Evolutionary conservation across 2,113 vertebrate species (phyloP), one percentile per base, ranked within the genome.

Genomic region (Antennarius striatus): DNA sequence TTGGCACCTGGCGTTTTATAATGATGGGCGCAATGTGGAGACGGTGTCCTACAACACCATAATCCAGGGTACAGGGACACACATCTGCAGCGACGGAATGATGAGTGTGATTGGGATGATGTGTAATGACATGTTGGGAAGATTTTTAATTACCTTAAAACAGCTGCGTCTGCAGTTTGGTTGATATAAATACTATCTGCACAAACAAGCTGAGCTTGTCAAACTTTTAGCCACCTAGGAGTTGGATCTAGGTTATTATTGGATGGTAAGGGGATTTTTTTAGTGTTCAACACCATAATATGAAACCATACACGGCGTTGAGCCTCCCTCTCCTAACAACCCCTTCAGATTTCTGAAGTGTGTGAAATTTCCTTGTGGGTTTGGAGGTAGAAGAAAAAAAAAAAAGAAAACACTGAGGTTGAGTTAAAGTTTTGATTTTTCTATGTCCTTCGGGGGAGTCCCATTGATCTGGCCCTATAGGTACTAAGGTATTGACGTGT

Each of bases 1-100:
- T 87, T 99, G 98, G 98, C 98, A 99, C 79, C 90, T 99, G 88
- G 97, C 96, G 17, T 99, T 99, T 88, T 99, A 99, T 74, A 99
- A 99, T 0, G 98, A 99, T 11, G 98, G 98, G 29, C 95, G 95
- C 50, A 95, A 90, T n/a, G 40, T 91, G 3, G 98, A 99, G 81
- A 90, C 93, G 0, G 96, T 99, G 88, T 98, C 96, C 68, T 99
- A 96, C 71, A 98, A 97, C 90, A 96, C 97, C 78, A 96, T 98
- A 63, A 88, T 96, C 67, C 96, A 97, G 90, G 96, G 98, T 99
- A 92, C 84, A 95, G 52, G 47, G 45, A 69, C 40, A 2, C 57
- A 10, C 73, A 65, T 80, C 68, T 81, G 74, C 84, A 46, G 30
- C 30, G 4, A 3, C 1, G 57, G 50, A 2, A 51, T 76, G 50